Percentiles rank a stretch among this genome's conserved stretches.
These are phyloP conservation scores for Enteromius anoplus DNA, from an alignment of 2,797 vertebrate genomes.

Conservation along the genomic window DNA sequence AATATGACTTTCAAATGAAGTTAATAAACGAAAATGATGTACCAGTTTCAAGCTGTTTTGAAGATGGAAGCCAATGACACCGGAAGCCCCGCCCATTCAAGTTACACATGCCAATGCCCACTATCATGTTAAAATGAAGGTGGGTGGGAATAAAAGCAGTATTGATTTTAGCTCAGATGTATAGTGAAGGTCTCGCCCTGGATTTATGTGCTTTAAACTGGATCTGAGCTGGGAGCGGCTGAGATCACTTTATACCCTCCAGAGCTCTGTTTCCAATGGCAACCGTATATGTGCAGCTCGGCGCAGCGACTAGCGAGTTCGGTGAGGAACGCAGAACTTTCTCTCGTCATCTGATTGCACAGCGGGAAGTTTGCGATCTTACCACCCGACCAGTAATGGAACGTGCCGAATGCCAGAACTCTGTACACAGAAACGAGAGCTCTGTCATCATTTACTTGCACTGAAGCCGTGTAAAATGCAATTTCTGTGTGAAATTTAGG, in stretches of 20 bases:
- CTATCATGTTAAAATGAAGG: not conserved
- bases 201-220: slow-evolving; percentile 31
- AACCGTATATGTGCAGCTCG: slow-evolving; percentile 57
- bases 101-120: not conserved
- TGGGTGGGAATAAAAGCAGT: not conserved
- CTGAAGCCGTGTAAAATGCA: not conserved
- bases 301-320: slow-evolving; percentile 22
- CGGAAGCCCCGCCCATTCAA: not conserved
- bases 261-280: slow-evolving; percentile 60
- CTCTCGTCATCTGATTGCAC: slow-evolving; percentile 56
- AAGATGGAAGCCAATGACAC: not conserved
- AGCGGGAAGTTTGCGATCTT: slow-evolving; percentile 38
- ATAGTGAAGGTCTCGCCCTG: slow-evolving; percentile 18
- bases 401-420: not conserved
- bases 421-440: not conserved
- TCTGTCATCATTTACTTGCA: not conserved
- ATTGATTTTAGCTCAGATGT: slow-evolving; percentile 36
- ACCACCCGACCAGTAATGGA: not conserved
- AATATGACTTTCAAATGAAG: not conserved
- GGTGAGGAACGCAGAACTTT: slow-evolving; percentile 48
- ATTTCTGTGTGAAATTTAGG: not conserved
- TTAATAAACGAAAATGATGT: not conserved
- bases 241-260: slow-evolving; percentile 26
- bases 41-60: not conserved
- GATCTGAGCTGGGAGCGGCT: slow-evolving; percentile 16